Conservation (phyloP, 2,797 vertebrate species). For the Alectoris magna region DNA sequence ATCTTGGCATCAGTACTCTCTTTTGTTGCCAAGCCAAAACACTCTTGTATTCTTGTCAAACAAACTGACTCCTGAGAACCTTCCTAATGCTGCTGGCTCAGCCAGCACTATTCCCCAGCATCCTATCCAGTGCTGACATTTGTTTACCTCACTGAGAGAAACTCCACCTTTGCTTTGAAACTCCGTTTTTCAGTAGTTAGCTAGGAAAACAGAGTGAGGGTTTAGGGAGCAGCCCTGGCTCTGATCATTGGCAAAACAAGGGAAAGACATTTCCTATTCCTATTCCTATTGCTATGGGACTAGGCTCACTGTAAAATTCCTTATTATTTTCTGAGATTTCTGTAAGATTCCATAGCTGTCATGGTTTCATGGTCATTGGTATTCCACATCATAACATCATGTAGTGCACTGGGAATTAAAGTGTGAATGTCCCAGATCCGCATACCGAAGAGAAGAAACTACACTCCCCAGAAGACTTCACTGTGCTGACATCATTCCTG, state of each 20-base stretch:
- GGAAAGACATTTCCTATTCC: not conserved
- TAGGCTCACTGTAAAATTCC: not conserved
- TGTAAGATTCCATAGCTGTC: not conserved
- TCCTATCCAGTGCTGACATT: not conserved
- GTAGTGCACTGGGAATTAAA: too few relatives aligned
- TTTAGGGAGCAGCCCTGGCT: not conserved
- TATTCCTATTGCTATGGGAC: not conserved
- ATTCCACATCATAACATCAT: too few relatives aligned
- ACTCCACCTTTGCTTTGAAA: not conserved
- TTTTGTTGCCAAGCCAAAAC: constrained; percentile 39
- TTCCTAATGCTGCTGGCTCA: not conserved
- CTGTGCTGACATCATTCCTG: too few relatives aligned
- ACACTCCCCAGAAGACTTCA: too few relatives aligned
- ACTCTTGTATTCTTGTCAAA: not conserved
- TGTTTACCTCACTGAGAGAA: not conserved
- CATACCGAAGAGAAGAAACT: too few relatives aligned
- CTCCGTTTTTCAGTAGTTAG: not conserved
- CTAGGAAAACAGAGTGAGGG: accelerated
- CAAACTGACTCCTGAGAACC: not conserved
- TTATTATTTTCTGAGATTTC: not conserved
- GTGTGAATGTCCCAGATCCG: too few relatives aligned
- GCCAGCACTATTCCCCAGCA: not conserved
- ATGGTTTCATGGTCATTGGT: too few relatives aligned
- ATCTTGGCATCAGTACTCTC: constrained; percentile 8
- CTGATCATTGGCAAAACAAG: not conserved